Evolutionary conservation across 2,113 vertebrate species (phyloP), one percentile per base, ranked within the genome.

Genomic region (Callipepla squamata): DNA sequence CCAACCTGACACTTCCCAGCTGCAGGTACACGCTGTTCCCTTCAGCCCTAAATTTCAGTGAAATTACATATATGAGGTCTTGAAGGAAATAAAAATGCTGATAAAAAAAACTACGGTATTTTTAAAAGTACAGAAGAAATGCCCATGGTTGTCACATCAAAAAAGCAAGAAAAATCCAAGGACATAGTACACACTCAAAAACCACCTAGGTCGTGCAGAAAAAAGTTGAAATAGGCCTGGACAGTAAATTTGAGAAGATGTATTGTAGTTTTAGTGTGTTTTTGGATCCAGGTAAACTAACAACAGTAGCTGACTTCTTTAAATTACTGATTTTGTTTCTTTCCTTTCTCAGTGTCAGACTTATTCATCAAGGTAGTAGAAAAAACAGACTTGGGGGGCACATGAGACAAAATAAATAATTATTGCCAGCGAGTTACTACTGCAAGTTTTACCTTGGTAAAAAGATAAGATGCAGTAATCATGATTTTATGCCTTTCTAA

Each of bases 341-440:
- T 90, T 62, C 10, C 55, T 90, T 62, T 92, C 59, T n/a, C n/a
- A 80, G 11, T 26, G 79, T 47, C 85, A 93, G 47, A 55, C 10
- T 51, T 66, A n/a, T 79, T 77, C 34, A 59, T 77, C 20, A 90
- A 84, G 11, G 20, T n/a, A 89, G 20, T 70, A 70, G 67, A 12
- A 72, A 67, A 13, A 84, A 70, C 2, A 75, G 19, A 68, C 36
- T 10, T 81, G n/a, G 11, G 21, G 26, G 7, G 9, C 11, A 55
- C n/a, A 85, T 36, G n/a, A 78, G 36, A 67, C 87, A 90, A 85
- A 95, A 87, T 21, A 84, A 77, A 40, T 65, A 26, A 34, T 73
- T 80, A 36, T 90, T 90, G 20, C 12, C 34, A 92, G 25, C 9
- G 28, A 82, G 20, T 91, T 83, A 74, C 74, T 17, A 85, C 55